Evolutionary conservation across 2,888 invertebrate genomes (phyloP).

Genomic region (Eupeodes latifasciatus): DNA sequence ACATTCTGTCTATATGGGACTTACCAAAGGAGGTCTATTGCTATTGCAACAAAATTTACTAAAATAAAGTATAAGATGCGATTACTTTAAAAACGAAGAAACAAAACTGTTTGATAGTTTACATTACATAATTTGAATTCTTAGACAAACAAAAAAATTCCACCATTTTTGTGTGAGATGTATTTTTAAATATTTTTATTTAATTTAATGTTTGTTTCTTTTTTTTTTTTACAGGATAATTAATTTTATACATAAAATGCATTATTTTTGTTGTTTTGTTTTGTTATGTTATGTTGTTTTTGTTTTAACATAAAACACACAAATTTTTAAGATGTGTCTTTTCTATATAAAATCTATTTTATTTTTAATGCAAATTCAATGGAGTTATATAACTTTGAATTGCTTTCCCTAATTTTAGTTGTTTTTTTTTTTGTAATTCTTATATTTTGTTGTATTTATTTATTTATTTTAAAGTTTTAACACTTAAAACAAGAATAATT

Average conservation of each 20-base stretch:
- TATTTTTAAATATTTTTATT: conserved; percentile 39
- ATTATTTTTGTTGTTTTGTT: conserved; percentile 1
- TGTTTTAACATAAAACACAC: conserved; percentile 29
- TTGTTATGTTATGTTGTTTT: not conserved
- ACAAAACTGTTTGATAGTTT: too few relatives aligned
- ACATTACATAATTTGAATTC: too few relatives aligned
- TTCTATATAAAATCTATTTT: conserved; percentile 41
- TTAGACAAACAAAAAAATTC: too few relatives aligned
- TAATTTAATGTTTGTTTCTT: conserved; percentile 16
- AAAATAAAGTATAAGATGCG: too few relatives aligned
- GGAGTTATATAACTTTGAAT: conserved; percentile 38
- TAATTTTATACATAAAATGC: conserved; percentile 32
- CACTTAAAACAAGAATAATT: conserved; percentile 43
- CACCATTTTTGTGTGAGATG: not conserved
- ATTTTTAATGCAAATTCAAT: conserved; percentile 52
- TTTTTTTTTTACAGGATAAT: conserved; percentile 20
- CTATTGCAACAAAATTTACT: too few relatives aligned
- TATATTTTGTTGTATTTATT: not conserved
- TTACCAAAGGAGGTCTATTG: too few relatives aligned
- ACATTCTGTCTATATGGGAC: too few relatives aligned
- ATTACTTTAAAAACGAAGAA: too few relatives aligned
- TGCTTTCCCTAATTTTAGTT: not conserved
- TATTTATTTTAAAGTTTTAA: conserved; percentile 36
- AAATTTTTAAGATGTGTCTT: conserved; percentile 17
- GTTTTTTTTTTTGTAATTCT: conserved; percentile 13